A percentile compares a stretch with the other conserved stretches of the same genome.
These are phyloP conservation scores for Microctonus aethiopoides DNA, from an alignment of 2,888 invertebrate species.

Conservation along the genomic window DNA sequence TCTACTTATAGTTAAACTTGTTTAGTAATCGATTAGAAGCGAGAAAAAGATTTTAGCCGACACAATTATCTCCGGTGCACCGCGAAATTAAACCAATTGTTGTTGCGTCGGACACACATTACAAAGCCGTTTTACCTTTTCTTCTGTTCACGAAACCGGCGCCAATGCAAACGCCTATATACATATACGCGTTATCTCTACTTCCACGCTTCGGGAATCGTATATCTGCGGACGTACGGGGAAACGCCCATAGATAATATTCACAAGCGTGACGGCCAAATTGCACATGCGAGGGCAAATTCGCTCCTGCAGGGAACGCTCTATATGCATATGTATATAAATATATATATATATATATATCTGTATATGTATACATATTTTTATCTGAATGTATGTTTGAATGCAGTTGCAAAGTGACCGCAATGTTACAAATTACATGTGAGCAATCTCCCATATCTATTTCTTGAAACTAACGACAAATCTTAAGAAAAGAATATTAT, in stretches of 20 bases:
- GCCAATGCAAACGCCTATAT: not conserved
- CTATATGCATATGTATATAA: slow-evolving; percentile 5
- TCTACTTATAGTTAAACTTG: not conserved
- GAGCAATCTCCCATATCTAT: slow-evolving; percentile 30
- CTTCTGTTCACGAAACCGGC: slow-evolving; percentile 7
- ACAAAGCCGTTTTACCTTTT: slow-evolving; percentile 18
- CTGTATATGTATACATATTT: not conserved
- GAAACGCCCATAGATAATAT: slow-evolving; percentile 43
- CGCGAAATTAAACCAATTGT: slow-evolving; percentile 38
- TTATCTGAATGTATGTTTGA: slow-evolving; percentile 18
- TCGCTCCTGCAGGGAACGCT: not conserved
- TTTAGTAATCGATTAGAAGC: slow-evolving; percentile 18
- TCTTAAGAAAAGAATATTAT: too few species aligned
- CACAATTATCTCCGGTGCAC: slow-evolving; percentile 33
- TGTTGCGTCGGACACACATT: slow-evolving; percentile 24
- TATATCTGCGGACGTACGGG: slow-evolving; percentile 31
- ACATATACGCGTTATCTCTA: slow-evolving; percentile 27
- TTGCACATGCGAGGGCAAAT: slow-evolving; percentile 35
- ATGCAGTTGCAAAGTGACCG: slow-evolving; percentile 42
- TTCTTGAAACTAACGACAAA: too few species aligned
- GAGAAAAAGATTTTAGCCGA: not conserved
- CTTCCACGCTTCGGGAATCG: slow-evolving; percentile 31
- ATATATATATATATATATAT: not conserved
- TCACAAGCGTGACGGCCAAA: slow-evolving; percentile 45
- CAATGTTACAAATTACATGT: slow-evolving; percentile 40